These are phyloP conservation scores for Ptychadena robeensis DNA, from an alignment of 2,797 vertebrate genomes.

Conservation along the genomic window DNA sequence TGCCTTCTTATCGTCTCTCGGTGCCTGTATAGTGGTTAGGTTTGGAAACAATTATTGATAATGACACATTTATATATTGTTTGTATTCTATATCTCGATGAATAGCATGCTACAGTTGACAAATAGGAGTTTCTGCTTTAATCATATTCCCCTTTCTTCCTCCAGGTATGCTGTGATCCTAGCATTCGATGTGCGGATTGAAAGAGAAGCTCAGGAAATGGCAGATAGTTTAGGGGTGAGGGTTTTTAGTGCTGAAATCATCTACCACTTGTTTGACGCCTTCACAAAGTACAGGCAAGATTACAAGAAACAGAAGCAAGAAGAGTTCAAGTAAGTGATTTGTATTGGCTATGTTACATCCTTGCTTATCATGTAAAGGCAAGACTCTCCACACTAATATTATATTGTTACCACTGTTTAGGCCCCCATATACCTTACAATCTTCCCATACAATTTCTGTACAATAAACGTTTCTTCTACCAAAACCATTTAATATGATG, in stretches of 20 bases:
- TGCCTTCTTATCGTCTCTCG: too few species aligned
- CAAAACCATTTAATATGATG: too few species aligned
- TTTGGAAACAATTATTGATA: too few species aligned
- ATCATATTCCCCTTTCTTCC: neutral
- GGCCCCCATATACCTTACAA: too few species aligned
- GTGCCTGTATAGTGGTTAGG: too few species aligned
- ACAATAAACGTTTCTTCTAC: too few species aligned
- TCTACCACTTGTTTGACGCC: constrained; percentile 97
- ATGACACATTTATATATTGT: too few species aligned
- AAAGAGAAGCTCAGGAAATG: constrained; percentile 96
- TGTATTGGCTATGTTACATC: neutral
- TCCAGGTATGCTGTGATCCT: constrained; percentile 90
- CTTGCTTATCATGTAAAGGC: neutral
- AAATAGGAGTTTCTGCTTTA: too few species aligned
- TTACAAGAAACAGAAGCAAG: constrained; percentile 98
- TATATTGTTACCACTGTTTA: neutral
- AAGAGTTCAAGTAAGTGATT: constrained; percentile 93
- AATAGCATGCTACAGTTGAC: too few species aligned
- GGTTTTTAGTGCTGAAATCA: constrained; percentile 96
- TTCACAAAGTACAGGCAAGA: constrained; percentile 98
- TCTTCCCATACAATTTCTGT: too few species aligned
- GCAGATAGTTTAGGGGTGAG: constrained; percentile 93
- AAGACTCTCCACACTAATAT: neutral
- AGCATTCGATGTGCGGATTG: constrained; percentile 95
- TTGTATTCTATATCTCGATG: too few species aligned